phyloP scores from a whole-genome alignment of 2,113 vertebrate genomes.

The Meles meles region DNA sequence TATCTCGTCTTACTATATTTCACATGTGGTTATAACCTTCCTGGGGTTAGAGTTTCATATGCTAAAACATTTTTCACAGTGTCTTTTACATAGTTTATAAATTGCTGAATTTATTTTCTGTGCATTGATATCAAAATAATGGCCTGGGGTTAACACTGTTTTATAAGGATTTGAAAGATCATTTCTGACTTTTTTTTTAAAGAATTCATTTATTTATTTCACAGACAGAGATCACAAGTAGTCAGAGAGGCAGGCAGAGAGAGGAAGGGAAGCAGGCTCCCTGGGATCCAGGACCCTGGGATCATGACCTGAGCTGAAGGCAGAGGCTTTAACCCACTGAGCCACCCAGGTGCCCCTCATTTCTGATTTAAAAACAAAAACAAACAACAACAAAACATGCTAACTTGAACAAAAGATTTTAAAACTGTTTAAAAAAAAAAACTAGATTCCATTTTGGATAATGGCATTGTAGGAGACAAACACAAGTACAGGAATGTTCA shows the following conservation, averaged over 20 bases:
- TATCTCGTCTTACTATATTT: background rate
- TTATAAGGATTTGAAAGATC: background rate
- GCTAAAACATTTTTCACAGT: background rate
- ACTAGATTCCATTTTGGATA: background rate
- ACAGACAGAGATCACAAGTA: too few species aligned
- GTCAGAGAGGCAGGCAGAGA: too few species aligned
- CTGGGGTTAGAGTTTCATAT: background rate
- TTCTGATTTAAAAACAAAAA: background rate
- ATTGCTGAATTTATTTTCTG: constrained; percentile 14
- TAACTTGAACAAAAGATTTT: background rate
- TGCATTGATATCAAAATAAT: background rate
- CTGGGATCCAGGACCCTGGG: too few species aligned
- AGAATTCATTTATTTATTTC: too few species aligned
- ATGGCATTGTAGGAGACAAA: background rate
- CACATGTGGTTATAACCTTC: background rate
- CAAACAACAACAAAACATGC: background rate
- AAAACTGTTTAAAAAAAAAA: constrained; percentile 26
- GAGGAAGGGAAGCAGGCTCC: too few species aligned
- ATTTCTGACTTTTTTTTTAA: background rate
- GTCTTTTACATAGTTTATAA: background rate
- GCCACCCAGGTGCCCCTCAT: background rate
- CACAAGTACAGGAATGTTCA: background rate
- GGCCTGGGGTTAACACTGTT: background rate
- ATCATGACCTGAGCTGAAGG: too few species aligned
- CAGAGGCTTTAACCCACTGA: too few species aligned